Conservation (phyloP, 2,888 invertebrate genomes). For the Oligia latruncula region DNA sequence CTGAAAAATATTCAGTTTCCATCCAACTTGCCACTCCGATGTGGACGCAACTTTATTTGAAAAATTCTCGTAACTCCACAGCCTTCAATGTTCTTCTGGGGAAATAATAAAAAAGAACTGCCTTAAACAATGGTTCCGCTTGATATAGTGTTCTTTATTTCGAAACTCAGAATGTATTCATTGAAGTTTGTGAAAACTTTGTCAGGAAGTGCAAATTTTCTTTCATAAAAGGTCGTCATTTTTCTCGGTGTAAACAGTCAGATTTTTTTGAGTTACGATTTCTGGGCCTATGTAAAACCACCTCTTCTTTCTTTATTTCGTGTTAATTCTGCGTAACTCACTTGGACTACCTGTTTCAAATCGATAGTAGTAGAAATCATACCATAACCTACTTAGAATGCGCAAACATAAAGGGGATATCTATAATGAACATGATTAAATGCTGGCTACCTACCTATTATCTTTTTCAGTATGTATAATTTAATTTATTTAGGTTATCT, state of each 20-base stretch:
- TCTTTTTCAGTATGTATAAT: too few species aligned
- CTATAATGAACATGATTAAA: neutral
- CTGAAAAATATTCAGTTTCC: conserved; percentile 54
- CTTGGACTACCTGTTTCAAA: neutral
- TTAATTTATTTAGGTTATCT: neutral
- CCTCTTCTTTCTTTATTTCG: neutral
- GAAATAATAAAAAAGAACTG: conserved; percentile 39
- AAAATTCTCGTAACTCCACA: conserved; percentile 41
- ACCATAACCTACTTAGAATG: neutral
- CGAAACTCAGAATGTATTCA: conserved; percentile 30
- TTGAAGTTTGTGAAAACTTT: conserved; percentile 30
- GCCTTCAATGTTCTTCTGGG: conserved; percentile 34
- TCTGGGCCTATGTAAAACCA: neutral
- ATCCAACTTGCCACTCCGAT: conserved; percentile 50
- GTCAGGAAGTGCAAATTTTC: conserved; percentile 26
- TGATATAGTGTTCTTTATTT: conserved; percentile 41
- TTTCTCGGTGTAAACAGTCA: conserved; percentile 1
- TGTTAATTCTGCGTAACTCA: neutral
- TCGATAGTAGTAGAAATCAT: neutral
- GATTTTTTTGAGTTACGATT: neutral
- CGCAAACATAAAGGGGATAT: neutral
- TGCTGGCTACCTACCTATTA: neutral
- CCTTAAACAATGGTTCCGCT: conserved; percentile 42
- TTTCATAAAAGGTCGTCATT: neutral
- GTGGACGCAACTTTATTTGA: conserved; percentile 53